phyloP scores from a whole-genome alignment of 2,888 invertebrate species.

The Spilosoma lubricipeda region DNA sequence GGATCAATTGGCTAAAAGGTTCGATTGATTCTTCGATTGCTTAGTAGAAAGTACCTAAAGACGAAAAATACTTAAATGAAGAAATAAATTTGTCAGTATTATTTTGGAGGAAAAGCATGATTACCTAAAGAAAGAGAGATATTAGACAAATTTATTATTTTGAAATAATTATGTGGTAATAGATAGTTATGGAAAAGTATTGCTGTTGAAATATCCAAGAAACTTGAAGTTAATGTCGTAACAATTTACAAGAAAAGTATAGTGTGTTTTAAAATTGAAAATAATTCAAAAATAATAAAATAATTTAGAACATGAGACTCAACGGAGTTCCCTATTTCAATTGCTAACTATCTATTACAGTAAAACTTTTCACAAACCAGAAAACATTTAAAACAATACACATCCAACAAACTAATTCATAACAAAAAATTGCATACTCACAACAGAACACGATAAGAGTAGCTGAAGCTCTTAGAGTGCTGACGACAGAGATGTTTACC shows the following conservation, averaged over 20 bases:
- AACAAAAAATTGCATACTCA: neutral
- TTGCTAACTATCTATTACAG: too few species aligned
- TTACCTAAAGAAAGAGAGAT: neutral
- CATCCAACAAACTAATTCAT: neutral
- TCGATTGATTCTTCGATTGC: slow-evolving; percentile 29
- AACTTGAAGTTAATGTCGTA: neutral
- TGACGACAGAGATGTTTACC: neutral
- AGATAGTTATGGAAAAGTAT: neutral
- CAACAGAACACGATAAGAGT: neutral
- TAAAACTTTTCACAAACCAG: neutral
- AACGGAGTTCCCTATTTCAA: too few species aligned
- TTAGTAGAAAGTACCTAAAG: slow-evolving; percentile 23
- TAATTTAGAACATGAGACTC: too few species aligned
- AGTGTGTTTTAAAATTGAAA: too few species aligned
- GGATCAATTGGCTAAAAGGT: slow-evolving; percentile 48
- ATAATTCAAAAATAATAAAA: too few species aligned
- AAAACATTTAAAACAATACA: neutral
- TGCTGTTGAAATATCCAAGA: neutral
- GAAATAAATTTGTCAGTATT: neutral
- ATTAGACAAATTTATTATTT: neutral
- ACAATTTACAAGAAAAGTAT: neutral
- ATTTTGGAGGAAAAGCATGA: neutral
- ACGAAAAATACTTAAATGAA: slow-evolving; percentile 8
- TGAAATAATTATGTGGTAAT: neutral
- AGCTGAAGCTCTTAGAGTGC: neutral